Conservation (phyloP, 2,797 vertebrate genomes). For the Anolis apletophallus region DNA sequence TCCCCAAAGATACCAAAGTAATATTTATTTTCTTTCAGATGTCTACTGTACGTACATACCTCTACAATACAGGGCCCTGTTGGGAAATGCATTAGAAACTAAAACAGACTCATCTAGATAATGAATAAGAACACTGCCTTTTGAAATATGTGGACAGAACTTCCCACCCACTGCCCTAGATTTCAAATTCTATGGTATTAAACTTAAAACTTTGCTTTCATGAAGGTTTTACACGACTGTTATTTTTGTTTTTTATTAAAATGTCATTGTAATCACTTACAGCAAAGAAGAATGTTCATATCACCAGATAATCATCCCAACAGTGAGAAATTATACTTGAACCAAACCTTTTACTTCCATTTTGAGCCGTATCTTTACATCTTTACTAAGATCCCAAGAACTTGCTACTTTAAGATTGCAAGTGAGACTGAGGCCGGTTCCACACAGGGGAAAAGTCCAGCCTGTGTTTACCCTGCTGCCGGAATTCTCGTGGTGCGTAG, state of each 20-base stretch:
- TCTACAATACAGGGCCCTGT: neutral
- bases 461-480: no score
- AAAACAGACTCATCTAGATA: conserved; percentile 6
- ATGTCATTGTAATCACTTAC: conserved; percentile 9
- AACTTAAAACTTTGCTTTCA: conserved; percentile 2
- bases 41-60: accelerated
- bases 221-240: neutral
- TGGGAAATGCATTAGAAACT: conserved; percentile 27
- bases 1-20: neutral
- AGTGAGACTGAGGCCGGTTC: no score
- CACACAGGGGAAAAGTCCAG: no score
- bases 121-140: neutral
- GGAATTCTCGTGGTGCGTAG: no score
- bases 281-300: neutral
- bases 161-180: neutral
- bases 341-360: neutral
- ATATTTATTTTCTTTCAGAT: neutral
- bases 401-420: no score
- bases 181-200: neutral
- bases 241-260: neutral
- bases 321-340: neutral
- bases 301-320: neutral
- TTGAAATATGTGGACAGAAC: conserved; percentile 6
- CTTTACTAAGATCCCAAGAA: neutral
- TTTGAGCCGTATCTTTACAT: no score